Evolutionary conservation across 2,797 vertebrate genomes (phyloP).

Genomic region (Serranus cabrilla): DNA sequence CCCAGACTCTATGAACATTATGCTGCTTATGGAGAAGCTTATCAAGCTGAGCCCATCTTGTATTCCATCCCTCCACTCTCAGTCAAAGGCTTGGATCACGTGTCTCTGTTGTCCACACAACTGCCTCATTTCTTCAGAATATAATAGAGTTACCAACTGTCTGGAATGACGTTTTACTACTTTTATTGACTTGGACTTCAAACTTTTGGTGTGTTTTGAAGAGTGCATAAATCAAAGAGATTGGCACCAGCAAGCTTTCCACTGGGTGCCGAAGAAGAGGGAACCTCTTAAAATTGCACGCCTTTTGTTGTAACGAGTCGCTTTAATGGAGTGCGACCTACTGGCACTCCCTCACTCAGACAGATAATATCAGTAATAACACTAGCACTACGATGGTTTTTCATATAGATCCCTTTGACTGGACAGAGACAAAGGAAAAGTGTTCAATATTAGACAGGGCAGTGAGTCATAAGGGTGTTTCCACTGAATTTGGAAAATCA

Average conservation of each 20-base stretch:
- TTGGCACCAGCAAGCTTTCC: constrained; percentile 68
- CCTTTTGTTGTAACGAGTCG: constrained; percentile 65
- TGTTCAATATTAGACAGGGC: constrained; percentile 76
- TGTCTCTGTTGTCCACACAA: constrained; percentile 63
- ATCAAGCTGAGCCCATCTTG: constrained; percentile 46
- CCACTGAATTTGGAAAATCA: constrained; percentile 68
- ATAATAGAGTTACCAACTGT: constrained; percentile 74
- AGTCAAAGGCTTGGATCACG: constrained; percentile 40
- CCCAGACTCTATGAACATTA: constrained; percentile 31
- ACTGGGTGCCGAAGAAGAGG: constrained; percentile 57
- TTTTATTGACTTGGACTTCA: constrained; percentile 76
- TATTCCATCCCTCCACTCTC: constrained; percentile 32
- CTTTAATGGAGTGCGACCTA: constrained; percentile 68
- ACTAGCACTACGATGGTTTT: constrained; percentile 29
- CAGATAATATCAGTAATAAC: constrained; percentile 70
- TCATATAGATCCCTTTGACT: constrained; percentile 51
- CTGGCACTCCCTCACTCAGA: constrained; percentile 59
- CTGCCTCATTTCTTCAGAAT: constrained; percentile 64
- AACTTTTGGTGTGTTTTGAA: constrained; percentile 67
- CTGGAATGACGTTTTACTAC: constrained; percentile 68
- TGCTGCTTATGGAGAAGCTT: constrained; percentile 57
- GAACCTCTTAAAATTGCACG: constrained; percentile 65
- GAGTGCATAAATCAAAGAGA: constrained; percentile 75
- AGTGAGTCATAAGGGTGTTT: constrained; percentile 75
- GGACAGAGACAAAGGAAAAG: constrained; percentile 72